Evolutionary conservation across 2,113 vertebrate species (phyloP).

Genomic region (Myiopsitta monachus): DNA sequence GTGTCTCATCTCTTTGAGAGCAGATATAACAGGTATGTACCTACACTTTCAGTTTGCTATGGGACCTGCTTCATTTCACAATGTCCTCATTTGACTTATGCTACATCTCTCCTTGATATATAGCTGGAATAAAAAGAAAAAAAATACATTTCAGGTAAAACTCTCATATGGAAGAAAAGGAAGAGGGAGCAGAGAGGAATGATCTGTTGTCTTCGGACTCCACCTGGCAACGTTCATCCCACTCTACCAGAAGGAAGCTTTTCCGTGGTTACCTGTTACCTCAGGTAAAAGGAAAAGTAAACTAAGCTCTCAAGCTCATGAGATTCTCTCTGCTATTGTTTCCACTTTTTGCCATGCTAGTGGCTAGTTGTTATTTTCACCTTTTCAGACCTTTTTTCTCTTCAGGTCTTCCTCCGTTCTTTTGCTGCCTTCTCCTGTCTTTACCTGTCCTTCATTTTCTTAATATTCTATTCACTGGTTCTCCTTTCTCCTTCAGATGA

Average conservation of each 20-base stretch:
- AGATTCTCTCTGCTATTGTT: background rate
- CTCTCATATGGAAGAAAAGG: background rate
- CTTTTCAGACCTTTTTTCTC: background rate
- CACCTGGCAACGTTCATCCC: background rate
- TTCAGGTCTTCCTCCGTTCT: background rate
- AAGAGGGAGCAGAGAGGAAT: rapidly evolving
- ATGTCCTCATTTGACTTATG: background rate
- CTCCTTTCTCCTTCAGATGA: background rate
- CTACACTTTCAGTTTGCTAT: background rate
- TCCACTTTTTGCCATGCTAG: background rate
- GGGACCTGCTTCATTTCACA: background rate
- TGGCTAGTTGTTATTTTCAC: background rate
- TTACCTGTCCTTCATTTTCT: background rate
- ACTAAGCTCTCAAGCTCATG: background rate
- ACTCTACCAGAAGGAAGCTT: background rate
- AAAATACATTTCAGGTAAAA: background rate
- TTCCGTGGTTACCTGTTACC: background rate
- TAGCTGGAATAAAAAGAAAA: background rate
- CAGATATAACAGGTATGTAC: background rate
- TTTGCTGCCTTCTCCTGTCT: background rate
- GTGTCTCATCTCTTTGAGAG: background rate
- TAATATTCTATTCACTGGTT: background rate
- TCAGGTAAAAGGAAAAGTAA: background rate
- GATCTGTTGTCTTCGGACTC: background rate
- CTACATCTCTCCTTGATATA: background rate